Evolutionary conservation across 2,113 vertebrate genomes (phyloP).

Genomic region (Grus americana): DNA sequence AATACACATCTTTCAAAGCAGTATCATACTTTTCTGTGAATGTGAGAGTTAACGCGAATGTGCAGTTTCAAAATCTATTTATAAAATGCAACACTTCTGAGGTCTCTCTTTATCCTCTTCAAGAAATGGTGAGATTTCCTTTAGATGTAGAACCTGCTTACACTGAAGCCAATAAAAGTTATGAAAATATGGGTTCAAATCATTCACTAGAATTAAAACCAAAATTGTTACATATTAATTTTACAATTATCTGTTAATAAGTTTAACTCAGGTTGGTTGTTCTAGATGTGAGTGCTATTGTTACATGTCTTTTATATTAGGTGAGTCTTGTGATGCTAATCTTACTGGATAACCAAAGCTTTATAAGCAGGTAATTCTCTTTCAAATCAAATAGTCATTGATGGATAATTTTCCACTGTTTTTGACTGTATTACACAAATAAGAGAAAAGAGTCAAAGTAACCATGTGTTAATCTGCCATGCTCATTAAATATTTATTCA

Average conservation of each 20-base stretch:
- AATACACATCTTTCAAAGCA: conserved; percentile 41
- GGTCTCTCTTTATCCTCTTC: conserved; percentile 28
- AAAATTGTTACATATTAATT: background rate
- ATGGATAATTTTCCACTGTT: conserved; percentile 37
- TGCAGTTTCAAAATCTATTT: conserved; percentile 54
- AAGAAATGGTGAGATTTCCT: conserved; percentile 48
- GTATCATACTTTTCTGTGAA: conserved; percentile 40
- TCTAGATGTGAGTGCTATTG: background rate
- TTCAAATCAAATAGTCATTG: conserved; percentile 33
- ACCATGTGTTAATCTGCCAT: conserved; percentile 65
- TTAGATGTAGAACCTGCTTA: conserved; percentile 13
- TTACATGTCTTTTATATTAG: background rate
- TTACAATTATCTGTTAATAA: background rate
- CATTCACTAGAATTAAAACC: background rate
- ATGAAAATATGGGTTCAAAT: background rate
- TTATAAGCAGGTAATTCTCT: conserved; percentile 9
- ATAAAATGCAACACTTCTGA: conserved; percentile 52
- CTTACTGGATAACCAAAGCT: background rate
- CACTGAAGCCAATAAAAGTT: conserved; percentile 24
- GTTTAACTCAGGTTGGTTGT: background rate
- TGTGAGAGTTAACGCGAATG: conserved; percentile 54
- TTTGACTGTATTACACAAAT: conserved; percentile 49
- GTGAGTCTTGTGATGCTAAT: background rate
- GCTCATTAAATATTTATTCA: conserved; percentile 71
- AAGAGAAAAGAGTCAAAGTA: conserved; percentile 58